Percentiles rank a stretch among this genome's conserved stretches.
phyloP scores from a whole-genome alignment of 2,888 invertebrate species.

The Gasteruption jaculator region DNA sequence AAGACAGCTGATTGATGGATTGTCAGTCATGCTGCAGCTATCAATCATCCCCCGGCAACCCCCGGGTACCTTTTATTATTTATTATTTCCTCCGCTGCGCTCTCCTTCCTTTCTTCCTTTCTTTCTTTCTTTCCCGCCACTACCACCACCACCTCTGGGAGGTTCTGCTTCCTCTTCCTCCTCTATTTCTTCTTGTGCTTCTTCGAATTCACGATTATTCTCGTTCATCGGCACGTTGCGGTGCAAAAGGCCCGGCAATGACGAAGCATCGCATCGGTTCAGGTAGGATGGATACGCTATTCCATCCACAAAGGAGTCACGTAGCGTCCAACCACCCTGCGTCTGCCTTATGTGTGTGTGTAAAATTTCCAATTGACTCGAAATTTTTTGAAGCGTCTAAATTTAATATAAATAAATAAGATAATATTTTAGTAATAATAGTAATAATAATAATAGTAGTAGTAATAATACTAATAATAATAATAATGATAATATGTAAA shows the following conservation, averaged over 20 bases:
- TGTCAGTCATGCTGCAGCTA: constrained; percentile 50
- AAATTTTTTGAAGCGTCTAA: no score
- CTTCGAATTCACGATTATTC: background rate
- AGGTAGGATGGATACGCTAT: constrained; percentile 21
- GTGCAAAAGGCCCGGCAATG: constrained; percentile 34
- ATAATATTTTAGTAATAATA: no score
- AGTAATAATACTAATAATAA: no score
- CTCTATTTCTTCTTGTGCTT: constrained; percentile 8
- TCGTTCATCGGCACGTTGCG: constrained; percentile 25
- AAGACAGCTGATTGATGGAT: constrained; percentile 48
- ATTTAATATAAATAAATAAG: no score
- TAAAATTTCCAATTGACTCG: no score
- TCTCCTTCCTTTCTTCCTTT: constrained; percentile 14
- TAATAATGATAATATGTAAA: no score
- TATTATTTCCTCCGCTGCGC: constrained; percentile 38
- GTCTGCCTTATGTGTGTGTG: no score
- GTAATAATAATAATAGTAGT: no score
- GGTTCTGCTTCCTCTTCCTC: constrained; percentile 16
- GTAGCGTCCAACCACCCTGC: background rate
- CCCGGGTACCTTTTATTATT: constrained; percentile 39
- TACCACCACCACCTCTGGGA: constrained; percentile 12
- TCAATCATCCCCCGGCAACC: constrained; percentile 42
- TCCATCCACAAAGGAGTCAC: no score
- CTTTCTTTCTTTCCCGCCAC: constrained; percentile 18
- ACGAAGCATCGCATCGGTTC: constrained; percentile 40